Base-by-base conservation (phyloP, 2,888 invertebrate species). In the Mesorhabditis belari region DNA sequence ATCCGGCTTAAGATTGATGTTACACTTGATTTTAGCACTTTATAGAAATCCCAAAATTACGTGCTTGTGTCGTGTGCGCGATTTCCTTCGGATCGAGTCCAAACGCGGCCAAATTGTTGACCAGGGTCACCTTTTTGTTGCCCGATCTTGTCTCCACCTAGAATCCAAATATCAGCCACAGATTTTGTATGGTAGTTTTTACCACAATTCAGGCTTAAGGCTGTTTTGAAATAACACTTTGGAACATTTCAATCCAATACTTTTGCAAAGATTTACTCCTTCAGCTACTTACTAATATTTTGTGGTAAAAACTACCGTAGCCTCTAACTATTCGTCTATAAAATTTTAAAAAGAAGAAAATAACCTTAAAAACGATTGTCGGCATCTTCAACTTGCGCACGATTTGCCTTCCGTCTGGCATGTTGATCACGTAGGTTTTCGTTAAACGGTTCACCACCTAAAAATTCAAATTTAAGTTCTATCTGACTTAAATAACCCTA, bases 71-170 rank as follows among this genome's bases (percentile, higher is more conserved):
- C 49, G 66, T 64, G 56, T 66, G 65, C 19, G 63, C 63, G 9
- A 71, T 59, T 9, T 51, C 58, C 26, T 86, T 83, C 63, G 90
- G 85, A 74, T 87, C 88, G 74, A 94, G 89, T 27, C 92, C 92
- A 83, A 88, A 94, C 62, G 87, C 84, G 80, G 92, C 90, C 78
- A 94, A 85, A 83, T 94, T 92, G 73, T 90, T 90, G 2, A 95
- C 87, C 57, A 93, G 82, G 1, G 94, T 94, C 58, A 90, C 89
- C 88, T 89, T 72, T 65, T 80, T 79, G 61, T 79, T 80, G 21
- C 77, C 77, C 12, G 73, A 64, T 2, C 79, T 63, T 24, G 71
- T 78, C 60, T 80, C 79, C 5, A 75, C 61, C 75, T 77, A 27
- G 58, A 71, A 56, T 12, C 25, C 19, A n/a, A 49, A 24, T 23